Percentiles rank a stretch among this genome's conserved stretches.
Evolutionary conservation across 2,797 vertebrate genomes (phyloP).

Genomic region (Carduelis carduelis): DNA sequence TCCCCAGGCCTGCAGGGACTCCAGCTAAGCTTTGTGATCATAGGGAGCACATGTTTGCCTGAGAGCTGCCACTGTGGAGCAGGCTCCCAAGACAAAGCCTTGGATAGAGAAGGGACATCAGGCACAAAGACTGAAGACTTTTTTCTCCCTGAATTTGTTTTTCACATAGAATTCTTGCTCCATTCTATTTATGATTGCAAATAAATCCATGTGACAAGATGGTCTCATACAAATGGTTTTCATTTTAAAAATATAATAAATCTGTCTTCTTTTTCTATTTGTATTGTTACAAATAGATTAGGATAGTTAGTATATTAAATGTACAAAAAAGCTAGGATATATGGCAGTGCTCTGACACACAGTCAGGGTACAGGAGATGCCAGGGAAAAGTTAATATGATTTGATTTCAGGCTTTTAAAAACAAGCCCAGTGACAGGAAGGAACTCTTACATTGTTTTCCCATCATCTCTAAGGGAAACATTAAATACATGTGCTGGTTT

Average conservation of each 20-base stretch:
- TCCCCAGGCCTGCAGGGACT: background rate
- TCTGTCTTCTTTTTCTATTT: background rate
- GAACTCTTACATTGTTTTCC: background rate
- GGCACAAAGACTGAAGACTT: background rate
- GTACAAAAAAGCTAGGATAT: background rate
- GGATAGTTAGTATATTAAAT: background rate
- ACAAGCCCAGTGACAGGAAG: background rate
- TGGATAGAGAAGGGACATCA: background rate
- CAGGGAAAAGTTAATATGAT: background rate
- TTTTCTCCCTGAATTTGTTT: background rate
- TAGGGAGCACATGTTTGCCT: background rate
- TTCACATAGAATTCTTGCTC: background rate
- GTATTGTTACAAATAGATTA: background rate
- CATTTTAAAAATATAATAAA: background rate
- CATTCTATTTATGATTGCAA: background rate
- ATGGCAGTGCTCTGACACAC: background rate
- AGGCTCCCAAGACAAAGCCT: background rate
- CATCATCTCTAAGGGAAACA: background rate
- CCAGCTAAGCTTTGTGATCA: background rate
- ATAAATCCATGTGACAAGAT: background rate
- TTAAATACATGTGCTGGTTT: background rate
- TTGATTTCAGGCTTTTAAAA: background rate
- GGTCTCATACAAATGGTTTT: fast-evolving
- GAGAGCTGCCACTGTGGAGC: background rate
- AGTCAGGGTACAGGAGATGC: background rate